Conservation (phyloP, 2,113 vertebrate species). For the Brachyhypopomus gauderio region DNA sequence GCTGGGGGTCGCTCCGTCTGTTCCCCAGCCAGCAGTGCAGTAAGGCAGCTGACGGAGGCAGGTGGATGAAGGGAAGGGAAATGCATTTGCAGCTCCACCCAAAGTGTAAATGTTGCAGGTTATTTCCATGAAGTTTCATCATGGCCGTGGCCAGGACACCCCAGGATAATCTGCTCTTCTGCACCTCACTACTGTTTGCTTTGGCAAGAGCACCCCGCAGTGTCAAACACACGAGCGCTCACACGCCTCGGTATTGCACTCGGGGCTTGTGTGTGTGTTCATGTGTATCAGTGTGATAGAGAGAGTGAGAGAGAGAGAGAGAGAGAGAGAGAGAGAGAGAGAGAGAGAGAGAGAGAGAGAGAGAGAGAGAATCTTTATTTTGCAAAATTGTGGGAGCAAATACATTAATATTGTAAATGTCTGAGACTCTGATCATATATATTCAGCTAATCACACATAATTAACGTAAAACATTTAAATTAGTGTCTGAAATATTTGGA, state of each 20-base stretch:
- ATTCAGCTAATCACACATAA: not conserved
- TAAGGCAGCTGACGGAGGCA: conserved; percentile 25
- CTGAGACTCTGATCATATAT: not conserved
- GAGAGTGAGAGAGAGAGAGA: conserved; percentile 15
- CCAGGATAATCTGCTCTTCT: conserved; percentile 42
- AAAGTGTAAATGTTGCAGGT: conserved; percentile 59
- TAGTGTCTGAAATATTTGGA: not conserved
- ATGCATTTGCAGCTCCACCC: conserved; percentile 44
- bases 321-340: not conserved
- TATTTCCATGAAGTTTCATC: conserved; percentile 68
- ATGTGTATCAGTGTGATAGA: not conserved
- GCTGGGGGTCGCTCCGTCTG: not conserved
- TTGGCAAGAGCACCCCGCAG: conserved; percentile 40
- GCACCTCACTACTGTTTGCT: conserved; percentile 45
- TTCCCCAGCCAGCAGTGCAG: conserved; percentile 33
- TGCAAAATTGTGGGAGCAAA: not conserved
- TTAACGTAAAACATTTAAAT: not conserved
- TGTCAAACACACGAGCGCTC: conserved; percentile 26
- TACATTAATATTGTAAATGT: not conserved
- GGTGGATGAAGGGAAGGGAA: conserved; percentile 36
- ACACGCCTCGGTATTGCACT: conserved; percentile 18
- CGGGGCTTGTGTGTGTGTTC: conserved; percentile 10
- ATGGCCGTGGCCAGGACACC: conserved; percentile 54
- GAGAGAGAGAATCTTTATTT: not conserved
- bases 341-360: not conserved